Conservation (phyloP, 1,140 invertebrate genomes). For the Bombus affinis region DNA sequence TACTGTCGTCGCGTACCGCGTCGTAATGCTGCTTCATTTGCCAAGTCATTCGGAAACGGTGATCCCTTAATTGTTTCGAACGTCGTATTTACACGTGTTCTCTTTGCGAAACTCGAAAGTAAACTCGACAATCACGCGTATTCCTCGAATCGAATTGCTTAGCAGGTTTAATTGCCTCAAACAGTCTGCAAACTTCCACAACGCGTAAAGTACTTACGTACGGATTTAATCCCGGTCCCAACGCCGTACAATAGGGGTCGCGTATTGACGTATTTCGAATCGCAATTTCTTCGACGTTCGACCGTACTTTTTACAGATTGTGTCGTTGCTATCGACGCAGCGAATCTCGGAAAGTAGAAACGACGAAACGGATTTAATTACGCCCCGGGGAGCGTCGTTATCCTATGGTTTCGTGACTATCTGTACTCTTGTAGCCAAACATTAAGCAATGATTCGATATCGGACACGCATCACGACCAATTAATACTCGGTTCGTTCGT, state of each 20-base stretch:
- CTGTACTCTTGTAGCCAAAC: neutral
- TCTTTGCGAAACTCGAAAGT: constrained; percentile 23
- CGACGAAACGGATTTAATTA: constrained; percentile 19
- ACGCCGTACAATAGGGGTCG: neutral
- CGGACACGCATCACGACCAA: neutral
- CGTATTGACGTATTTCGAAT: neutral
- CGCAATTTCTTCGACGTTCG: neutral
- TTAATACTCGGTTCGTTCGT: constrained; percentile 22
- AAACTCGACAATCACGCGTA: constrained; percentile 1
- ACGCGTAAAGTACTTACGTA: constrained; percentile 5
- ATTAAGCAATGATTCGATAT: constrained; percentile 31
- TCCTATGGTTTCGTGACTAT: constrained; percentile 9
- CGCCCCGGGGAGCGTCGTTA: constrained; percentile 34
- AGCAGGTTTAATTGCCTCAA: neutral
- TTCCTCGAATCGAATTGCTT: constrained; percentile 14
- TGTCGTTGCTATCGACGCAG: neutral
- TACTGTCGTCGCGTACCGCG: neutral
- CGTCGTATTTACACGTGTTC: constrained; percentile 6
- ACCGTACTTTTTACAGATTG: neutral
- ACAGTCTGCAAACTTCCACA: constrained; percentile 3
- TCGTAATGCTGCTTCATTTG: neutral
- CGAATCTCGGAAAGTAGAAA: neutral
- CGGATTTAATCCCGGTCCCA: neutral
- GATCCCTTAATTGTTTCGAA: constrained; percentile 21
- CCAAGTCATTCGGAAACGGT: neutral